phyloP scores from a whole-genome alignment of 1,140 invertebrate species.

The Brachystomella parvula region DNA sequence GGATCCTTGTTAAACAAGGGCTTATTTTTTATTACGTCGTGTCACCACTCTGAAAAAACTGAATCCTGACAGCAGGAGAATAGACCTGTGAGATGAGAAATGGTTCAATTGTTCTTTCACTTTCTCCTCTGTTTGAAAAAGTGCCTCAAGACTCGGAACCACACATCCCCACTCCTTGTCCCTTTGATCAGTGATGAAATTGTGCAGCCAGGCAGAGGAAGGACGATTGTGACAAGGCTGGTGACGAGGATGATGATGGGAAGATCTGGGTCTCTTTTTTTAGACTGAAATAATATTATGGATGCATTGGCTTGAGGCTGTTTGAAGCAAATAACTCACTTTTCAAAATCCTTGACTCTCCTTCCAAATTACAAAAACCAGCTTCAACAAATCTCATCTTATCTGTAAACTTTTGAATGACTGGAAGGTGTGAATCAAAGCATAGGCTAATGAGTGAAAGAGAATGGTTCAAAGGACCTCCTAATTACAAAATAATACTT shows the following conservation, averaged over 20 bases:
- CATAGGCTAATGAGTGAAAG: not conserved
- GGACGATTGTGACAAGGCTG: not conserved
- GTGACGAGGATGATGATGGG: no score
- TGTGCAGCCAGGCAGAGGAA: slow-evolving; percentile 20
- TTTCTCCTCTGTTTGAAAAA: not conserved
- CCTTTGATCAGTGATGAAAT: slow-evolving; percentile 39
- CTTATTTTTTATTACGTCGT: not conserved
- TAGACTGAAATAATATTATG: no score
- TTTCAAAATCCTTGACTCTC: no score
- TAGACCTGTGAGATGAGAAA: not conserved
- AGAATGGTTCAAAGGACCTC: not conserved
- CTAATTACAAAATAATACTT: slow-evolving; percentile 6
- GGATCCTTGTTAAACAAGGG: not conserved
- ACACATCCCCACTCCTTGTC: not conserved
- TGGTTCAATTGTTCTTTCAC: not conserved
- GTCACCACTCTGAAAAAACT: slow-evolving; percentile 12
- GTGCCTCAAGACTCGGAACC: not conserved
- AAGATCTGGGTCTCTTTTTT: no score
- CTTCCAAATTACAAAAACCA: no score
- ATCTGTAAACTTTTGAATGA: no score
- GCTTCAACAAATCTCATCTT: no score
- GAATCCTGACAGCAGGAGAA: not conserved
- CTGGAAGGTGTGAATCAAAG: not conserved
- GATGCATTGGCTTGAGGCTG: no score
- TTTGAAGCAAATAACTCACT: no score